Evolutionary conservation across 2,113 vertebrate genomes (phyloP).

Genomic region (Henicopernis longicauda): DNA sequence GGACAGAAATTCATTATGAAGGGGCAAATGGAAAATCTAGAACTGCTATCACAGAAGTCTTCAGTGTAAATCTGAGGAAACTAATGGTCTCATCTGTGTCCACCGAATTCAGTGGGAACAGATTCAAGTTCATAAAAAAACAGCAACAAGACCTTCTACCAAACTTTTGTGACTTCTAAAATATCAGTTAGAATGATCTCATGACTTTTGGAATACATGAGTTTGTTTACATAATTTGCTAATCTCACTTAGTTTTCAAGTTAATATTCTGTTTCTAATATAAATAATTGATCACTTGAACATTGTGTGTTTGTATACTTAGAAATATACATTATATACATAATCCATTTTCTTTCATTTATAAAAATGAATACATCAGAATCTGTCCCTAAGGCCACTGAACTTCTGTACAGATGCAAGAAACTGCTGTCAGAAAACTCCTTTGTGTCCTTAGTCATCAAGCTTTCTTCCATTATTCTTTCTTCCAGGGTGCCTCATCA

Average conservation of each 20-base stretch:
- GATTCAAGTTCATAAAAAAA: not conserved
- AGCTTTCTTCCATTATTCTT: not conserved
- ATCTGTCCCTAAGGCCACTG: not conserved
- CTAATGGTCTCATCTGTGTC: not conserved
- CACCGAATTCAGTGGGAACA: not conserved
- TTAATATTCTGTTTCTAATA: not conserved
- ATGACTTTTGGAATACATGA: not conserved
- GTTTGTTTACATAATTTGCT: not conserved
- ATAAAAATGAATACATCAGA: not conserved
- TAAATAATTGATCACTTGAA: not conserved
- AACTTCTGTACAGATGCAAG: not conserved
- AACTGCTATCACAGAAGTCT: not conserved
- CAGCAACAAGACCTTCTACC: not conserved
- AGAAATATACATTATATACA: not conserved
- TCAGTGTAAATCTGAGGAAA: not conserved
- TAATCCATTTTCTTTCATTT: not conserved
- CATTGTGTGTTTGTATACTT: not conserved
- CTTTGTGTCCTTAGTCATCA: not conserved
- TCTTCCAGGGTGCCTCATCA: not conserved
- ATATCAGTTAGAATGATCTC: not conserved
- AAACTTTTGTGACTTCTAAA: not conserved
- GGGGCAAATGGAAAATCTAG: not conserved
- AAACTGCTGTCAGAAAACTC: not conserved
- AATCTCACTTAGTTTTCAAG: not conserved
- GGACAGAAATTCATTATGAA: not conserved